phyloP scores from a whole-genome alignment of 2,113 vertebrate genomes.

The Mola mola region DNA sequence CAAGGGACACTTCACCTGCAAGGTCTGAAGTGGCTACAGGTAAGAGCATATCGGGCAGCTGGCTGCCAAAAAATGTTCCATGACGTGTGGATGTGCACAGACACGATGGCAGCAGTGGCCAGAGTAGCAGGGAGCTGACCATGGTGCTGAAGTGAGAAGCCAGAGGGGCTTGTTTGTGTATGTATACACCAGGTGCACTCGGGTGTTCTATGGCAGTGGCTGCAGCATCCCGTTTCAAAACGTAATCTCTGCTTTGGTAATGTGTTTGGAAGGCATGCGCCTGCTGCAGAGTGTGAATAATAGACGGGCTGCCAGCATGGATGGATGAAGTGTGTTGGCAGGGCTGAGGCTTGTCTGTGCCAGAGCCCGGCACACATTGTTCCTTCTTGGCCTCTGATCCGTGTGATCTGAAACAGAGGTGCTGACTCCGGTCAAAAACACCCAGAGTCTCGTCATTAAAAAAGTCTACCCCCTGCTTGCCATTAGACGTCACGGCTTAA shows the following conservation, averaged over 20 bases:
- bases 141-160: conserved; percentile 11
- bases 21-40: conserved; percentile 55
- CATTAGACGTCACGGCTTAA: conserved; percentile 60
- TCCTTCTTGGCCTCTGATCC: conserved; percentile 63
- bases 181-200: neutral
- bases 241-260: conserved; percentile 54
- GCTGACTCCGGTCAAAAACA: conserved; percentile 68
- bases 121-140: conserved; percentile 3
- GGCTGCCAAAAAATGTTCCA: conserved; percentile 20
- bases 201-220: conserved; percentile 7
- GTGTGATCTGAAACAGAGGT: conserved; percentile 66
- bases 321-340: conserved; percentile 67
- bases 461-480: conserved; percentile 53
- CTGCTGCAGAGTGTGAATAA: conserved; percentile 53
- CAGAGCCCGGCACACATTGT: conserved; percentile 61
- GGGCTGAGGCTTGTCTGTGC: conserved; percentile 46
- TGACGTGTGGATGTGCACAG: conserved; percentile 13
- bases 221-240: conserved; percentile 46
- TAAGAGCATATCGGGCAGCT: conserved; percentile 32
- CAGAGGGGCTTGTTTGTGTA: neutral
- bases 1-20: conserved; percentile 58
- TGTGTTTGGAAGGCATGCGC: conserved; percentile 40
- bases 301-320: conserved; percentile 63
- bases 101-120: conserved; percentile 9
- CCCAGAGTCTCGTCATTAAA: conserved; percentile 29